Percentiles rank a stretch among this genome's conserved stretches.
phyloP scores from a whole-genome alignment of 2,113 vertebrate species.

The Aldabrachelys gigantea region DNA sequence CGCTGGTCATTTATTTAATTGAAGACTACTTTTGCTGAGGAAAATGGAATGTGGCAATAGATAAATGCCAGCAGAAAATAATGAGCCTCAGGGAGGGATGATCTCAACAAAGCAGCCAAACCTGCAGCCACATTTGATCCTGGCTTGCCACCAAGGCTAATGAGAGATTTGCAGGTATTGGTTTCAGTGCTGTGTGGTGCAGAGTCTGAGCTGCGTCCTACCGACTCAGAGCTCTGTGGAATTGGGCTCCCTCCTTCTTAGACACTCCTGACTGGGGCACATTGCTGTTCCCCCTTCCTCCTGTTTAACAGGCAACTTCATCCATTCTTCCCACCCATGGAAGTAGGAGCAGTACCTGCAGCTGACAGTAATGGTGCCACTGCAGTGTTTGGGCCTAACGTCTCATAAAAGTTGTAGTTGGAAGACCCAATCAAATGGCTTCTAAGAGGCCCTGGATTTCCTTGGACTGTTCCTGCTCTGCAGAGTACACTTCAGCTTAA shows the following conservation, averaged over 20 bases:
- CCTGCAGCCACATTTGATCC: neutral
- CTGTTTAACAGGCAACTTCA: neutral
- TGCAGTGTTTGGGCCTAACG: neutral
- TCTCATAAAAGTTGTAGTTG: neutral
- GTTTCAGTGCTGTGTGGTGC: neutral
- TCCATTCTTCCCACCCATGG: neutral
- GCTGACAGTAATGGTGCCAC: neutral
- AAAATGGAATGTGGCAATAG: neutral
- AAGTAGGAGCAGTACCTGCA: neutral
- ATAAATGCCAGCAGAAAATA: neutral
- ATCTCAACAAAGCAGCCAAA: neutral
- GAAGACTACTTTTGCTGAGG: neutral
- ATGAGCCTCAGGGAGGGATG: neutral
- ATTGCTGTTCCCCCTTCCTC: neutral
- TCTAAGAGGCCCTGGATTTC: neutral
- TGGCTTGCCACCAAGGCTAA: accelerated
- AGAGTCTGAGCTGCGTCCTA: neutral
- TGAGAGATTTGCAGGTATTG: neutral
- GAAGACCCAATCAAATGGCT: neutral
- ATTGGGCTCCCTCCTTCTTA: neutral
- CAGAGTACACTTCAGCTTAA: neutral
- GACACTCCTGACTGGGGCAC: neutral
- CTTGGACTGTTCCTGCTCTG: neutral
- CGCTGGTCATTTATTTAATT: constrained; percentile 16
- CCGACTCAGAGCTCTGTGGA: accelerated